Percentiles rank a stretch among this genome's conserved stretches.
phyloP scores from a whole-genome alignment of 92 coral and sea anemone species.

The Phymanthus crucifer region DNA sequence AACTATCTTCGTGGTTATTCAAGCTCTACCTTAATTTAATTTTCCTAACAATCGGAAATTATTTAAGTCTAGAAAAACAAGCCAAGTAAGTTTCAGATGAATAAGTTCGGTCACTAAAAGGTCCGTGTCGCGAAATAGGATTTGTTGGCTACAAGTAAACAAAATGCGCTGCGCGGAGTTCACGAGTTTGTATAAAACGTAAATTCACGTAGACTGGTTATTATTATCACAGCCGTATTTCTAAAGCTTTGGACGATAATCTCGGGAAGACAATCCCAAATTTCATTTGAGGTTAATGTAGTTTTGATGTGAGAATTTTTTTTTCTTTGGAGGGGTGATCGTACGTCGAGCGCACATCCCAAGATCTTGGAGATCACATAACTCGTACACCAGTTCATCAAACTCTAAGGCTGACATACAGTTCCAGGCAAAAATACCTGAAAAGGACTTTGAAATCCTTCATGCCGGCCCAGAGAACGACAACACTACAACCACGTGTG shows the following conservation, averaged over 20 bases:
- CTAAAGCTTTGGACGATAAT: neutral
- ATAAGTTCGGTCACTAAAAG: constrained; percentile 8
- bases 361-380: neutral
- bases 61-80: neutral
- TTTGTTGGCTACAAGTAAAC: constrained; percentile 79
- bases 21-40: neutral
- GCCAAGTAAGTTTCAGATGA: neutral
- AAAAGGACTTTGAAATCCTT: neutral
- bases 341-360: neutral
- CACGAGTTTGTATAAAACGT: neutral
- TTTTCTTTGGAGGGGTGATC: neutral
- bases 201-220: neutral
- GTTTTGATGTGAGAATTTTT: neutral
- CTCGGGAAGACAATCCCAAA: neutral
- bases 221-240: neutral
- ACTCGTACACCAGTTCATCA: neutral
- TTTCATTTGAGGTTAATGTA: neutral
- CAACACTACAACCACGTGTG: constrained; percentile 3
- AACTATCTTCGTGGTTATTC: neutral
- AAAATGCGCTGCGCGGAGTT: constrained; percentile 32
- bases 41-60: constrained; percentile 20
- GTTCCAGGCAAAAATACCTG: neutral
- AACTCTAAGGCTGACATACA: neutral
- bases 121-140: constrained; percentile 39
- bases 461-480: neutral